Base-by-base conservation (phyloP, 2,113 vertebrate genomes). In the Ptychochromis oligacanthus region DNA sequence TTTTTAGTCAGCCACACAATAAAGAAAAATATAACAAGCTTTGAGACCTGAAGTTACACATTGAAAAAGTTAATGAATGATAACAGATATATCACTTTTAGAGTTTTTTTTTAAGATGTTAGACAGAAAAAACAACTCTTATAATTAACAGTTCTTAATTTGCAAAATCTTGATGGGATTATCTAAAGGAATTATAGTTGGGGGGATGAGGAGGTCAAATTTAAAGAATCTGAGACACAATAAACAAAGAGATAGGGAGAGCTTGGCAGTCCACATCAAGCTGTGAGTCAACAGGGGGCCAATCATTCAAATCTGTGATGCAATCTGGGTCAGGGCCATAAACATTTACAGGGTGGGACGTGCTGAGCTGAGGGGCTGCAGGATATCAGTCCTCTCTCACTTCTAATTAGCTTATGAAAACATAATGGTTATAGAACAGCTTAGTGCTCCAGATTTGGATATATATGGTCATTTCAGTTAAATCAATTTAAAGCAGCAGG, bases 281-380 rank as follows among this genome's bases (percentile, higher is more conserved):
- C 94, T 95, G 94, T 94, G 94, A 95, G 92, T 87, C 92, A 90
- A 90, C 90, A 82, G 93, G 94, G 91, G 90, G 84, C 74, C 90
- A 91, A 91, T 94, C 91, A 92, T 84, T 93, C 90, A 91, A 94
- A 93, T 95, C 91, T 94, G 22, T 90, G 89, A 90, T 91, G 87
- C 91, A 93, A 95, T 95, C 93, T 95, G 91, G 87, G 88, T 87
- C 91, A n/a, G 89, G 83, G 91, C 83, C 92, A 92, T 95, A 95
- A 95, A 95, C 88, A 86, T 95, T 95, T 94, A 95, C 91, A 93
- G 90, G 89, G 90, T 88, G 94, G 92, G 94, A 94, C 91, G 89
- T 85, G 84, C 77, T 82, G 85, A 86, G 85, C 84, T 83, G 88
- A 88, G 86, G 82, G 84, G 79, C 84, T 91, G 85, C 90, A 87